Percentiles rank a stretch among this genome's conserved stretches.
Conservation (phyloP, 2,113 vertebrate genomes). For the Platichthys flesus region DNA sequence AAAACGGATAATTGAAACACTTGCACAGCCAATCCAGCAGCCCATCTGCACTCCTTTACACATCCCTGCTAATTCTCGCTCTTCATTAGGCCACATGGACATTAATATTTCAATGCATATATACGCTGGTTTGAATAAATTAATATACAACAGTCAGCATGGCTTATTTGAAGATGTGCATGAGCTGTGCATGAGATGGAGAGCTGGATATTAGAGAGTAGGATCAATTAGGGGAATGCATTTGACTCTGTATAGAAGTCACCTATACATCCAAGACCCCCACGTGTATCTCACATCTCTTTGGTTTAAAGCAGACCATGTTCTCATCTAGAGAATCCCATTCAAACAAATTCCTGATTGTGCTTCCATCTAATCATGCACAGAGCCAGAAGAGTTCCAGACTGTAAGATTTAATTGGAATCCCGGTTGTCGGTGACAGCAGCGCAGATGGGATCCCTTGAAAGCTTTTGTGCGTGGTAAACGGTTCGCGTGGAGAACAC, state of each 20-base stretch:
- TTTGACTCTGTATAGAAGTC: conserved; percentile 1
- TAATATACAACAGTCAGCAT: conserved; percentile 54
- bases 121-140: conserved; percentile 65
- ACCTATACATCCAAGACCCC: not conserved
- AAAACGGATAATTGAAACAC: too few species aligned
- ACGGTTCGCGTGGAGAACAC: not conserved
- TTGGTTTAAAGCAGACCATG: conserved; percentile 13
- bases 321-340: conserved; percentile 15
- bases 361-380: conserved; percentile 19
- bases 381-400: not conserved
- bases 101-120: conserved; percentile 76
- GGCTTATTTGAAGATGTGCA: conserved; percentile 41
- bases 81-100: conserved; percentile 53
- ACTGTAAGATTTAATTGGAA: conserved; percentile 28
- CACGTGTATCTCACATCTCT: not conserved
- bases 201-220: conserved; percentile 12
- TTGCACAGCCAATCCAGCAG: conserved; percentile 16
- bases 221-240: conserved; percentile 20
- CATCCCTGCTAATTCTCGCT: conserved; percentile 26
- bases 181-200: conserved; percentile 19
- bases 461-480: not conserved
- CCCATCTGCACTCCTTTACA: conserved; percentile 10
- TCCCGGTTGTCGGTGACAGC: conserved; percentile 12
- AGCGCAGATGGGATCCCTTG: conserved; percentile 4
- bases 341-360: not conserved